Evolutionary conservation across 2,888 invertebrate genomes (phyloP), one percentile per base, ranked within the genome.

Genomic region (Petrophora chlorosata): DNA sequence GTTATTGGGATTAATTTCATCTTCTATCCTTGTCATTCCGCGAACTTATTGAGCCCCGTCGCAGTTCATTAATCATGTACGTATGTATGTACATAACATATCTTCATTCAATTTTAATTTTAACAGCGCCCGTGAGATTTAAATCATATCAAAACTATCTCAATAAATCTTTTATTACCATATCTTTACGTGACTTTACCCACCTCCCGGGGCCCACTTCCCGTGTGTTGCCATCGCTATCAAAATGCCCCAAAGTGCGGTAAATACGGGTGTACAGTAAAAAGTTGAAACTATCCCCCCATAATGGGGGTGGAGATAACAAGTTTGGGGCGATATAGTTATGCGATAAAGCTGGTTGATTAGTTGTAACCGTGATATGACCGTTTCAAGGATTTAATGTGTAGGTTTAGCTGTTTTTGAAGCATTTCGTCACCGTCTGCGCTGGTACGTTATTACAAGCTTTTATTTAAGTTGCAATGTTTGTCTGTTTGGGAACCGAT

Each of bases 271-370:
- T 10, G 25, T 12, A 33, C 39, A 34, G 15, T 46, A 39, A 46
- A 46, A 46, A 46, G 19, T 46, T 39, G 15, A 28, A 38, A 28
- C 28, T 39, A 39, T n/a, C n/a, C 46, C 39, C 33, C 14, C 39
- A 12, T 39, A 35, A 44, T 33, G 28, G 5, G 14, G 15, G 32
- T 32, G 36, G n/a, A 13, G 40, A 45, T 19, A 45, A 8, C 22
- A 28, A 19, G 39, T 40, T 40, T 30, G 9, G 15, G 7, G 10
- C 3, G 19, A 12, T 12, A 12, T 33, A 33, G 17, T 1, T 19
- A 33, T 3, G 33, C 4, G 33, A 3, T 17, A 19, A 8, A 29
- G n/a, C 7, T 29, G 8, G 14, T n/a, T 7, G 8, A 8, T 3
- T 15, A 14, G 8, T 13, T n/a, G 8, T 32, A 5, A 3, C 5